These are phyloP conservation scores for Apus apus DNA, from an alignment of 2,113 vertebrate genomes.

Conservation along the genomic window DNA sequence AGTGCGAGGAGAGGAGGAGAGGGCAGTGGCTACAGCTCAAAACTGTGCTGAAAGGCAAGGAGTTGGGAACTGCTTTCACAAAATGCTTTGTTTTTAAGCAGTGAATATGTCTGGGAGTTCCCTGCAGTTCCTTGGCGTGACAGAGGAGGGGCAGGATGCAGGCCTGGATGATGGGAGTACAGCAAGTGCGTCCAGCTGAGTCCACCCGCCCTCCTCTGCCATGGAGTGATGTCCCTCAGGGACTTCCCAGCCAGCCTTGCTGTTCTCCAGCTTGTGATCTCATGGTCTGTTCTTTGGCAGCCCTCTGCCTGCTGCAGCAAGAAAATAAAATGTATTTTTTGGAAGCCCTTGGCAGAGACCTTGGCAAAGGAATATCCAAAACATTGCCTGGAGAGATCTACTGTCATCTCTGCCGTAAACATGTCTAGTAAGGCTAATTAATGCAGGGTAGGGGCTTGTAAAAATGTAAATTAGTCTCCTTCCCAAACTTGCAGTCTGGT, in stretches of 20 bases:
- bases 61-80: not conserved
- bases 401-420: not conserved
- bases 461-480: not conserved
- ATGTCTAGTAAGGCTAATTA: not conserved
- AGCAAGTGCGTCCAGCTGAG: not conserved
- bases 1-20: not conserved
- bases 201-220: not conserved
- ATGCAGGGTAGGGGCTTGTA: not conserved
- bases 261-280: slow-evolving; percentile 35
- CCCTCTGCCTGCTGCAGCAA: not conserved
- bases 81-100: not conserved
- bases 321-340: slow-evolving; percentile 21
- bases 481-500: not conserved
- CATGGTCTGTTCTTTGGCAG: slow-evolving; percentile 40
- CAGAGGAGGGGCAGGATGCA: not conserved
- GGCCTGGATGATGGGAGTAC: not conserved
- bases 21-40: not conserved
- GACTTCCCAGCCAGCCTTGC: not conserved
- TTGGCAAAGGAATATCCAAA: not conserved
- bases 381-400: not conserved
- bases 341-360: not conserved
- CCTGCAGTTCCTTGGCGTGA: not conserved
- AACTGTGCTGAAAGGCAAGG: not conserved
- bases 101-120: not conserved
- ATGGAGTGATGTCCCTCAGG: not conserved